Conservation (phyloP, 2,888 invertebrate species). For the Teleiodes luculella region DNA sequence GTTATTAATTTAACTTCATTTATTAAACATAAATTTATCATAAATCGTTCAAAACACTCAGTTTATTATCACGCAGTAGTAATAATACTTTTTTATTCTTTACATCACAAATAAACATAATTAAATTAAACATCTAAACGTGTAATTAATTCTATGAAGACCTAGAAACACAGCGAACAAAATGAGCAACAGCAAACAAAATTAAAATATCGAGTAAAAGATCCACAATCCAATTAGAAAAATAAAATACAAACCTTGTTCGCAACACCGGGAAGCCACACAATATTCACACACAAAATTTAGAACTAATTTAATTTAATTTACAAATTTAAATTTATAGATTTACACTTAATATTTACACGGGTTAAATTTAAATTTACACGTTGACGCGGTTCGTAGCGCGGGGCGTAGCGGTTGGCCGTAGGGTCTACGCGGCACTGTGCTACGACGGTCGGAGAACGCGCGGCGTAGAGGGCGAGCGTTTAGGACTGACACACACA, state of each 20-base stretch:
- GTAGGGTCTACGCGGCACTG: slow-evolving; percentile 25
- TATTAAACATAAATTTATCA: too few species aligned
- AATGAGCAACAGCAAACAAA: too few species aligned
- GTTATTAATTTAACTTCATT: too few species aligned
- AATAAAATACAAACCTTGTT: slow-evolving; percentile 15
- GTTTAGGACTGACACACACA: not conserved
- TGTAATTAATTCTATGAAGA: too few species aligned
- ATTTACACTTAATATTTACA: slow-evolving; percentile 15
- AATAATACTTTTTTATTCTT: too few species aligned
- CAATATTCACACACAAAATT: slow-evolving; percentile 9
- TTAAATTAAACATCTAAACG: too few species aligned
- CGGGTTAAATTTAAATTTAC: not conserved
- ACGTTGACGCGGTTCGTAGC: slow-evolving; percentile 18
- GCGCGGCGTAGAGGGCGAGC: not conserved
- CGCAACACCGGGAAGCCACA: slow-evolving; percentile 16
- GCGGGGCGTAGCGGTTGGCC: slow-evolving; percentile 10
- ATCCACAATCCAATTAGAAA: slow-evolving; percentile 10
- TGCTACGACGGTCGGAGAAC: slow-evolving; percentile 15
- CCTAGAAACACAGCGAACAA: too few species aligned
- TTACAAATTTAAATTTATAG: not conserved
- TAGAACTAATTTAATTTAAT: not conserved
- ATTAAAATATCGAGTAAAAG: not conserved
- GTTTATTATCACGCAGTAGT: too few species aligned
- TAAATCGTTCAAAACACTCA: too few species aligned
- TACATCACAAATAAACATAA: too few species aligned